Conservation (phyloP, 2,113 vertebrate species). For the Copsychus sechellarum region DNA sequence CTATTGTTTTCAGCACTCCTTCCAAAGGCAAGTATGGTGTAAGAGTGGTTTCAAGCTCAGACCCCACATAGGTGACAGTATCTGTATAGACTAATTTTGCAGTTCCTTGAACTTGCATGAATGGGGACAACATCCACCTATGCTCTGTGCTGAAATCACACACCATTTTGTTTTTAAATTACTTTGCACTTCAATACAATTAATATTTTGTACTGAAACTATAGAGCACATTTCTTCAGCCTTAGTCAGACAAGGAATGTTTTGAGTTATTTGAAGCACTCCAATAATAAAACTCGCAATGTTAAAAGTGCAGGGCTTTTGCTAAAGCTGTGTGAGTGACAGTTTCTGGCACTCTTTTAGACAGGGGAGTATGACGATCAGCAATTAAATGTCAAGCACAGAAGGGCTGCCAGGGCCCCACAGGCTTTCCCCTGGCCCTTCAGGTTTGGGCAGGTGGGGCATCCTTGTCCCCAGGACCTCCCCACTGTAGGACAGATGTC, state of each 20-base stretch:
- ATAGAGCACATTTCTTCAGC: neutral
- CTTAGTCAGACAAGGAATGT: neutral
- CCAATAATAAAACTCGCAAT: neutral
- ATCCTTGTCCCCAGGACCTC: neutral
- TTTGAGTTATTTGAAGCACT: neutral
- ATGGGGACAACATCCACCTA: too few species aligned
- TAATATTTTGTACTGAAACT: neutral
- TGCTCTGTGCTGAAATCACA: neutral
- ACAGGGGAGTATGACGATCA: neutral
- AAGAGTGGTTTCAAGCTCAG: neutral
- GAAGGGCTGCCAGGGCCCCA: neutral
- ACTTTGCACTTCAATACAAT: neutral
- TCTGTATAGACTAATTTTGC: neutral
- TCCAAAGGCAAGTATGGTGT: neutral
- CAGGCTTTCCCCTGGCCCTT: neutral
- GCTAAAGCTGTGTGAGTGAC: neutral
- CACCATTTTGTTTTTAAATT: neutral
- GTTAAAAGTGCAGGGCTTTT: neutral
- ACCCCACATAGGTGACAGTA: neutral
- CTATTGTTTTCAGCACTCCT: constrained; percentile 11
- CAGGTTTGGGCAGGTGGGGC: neutral
- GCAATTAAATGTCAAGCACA: neutral
- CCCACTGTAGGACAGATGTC: neutral
- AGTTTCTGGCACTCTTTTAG: neutral
- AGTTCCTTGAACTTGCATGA: neutral